Base-by-base conservation (phyloP, 1,140 invertebrate genomes). In the Trachymyrmex cornetzi region DNA sequence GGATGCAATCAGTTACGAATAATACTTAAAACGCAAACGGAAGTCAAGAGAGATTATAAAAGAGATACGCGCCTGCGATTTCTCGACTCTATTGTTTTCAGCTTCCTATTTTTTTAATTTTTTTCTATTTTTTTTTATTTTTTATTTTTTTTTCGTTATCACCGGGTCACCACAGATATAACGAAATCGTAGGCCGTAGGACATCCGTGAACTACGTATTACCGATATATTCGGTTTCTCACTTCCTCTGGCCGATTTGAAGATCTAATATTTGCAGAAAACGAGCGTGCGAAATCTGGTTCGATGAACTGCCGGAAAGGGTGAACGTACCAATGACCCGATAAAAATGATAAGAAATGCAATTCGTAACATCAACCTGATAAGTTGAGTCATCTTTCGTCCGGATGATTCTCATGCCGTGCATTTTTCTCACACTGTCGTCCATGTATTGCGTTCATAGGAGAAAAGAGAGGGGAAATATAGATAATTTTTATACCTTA, bases 271-370 rank as follows among this genome's bases (percentile, higher is more conserved):
- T 90, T 90, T 81, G 69, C 80, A 53, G 88, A 64, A 77, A 75
- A 61, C 30, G 11, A 55, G 38, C 53, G 57, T 55, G 84, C 63
- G 66, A 90, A 91, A 90, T 85, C 79, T 87, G 79, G 89, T 89
- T 89, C 90, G 89, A 91, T 77, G 88, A 91, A 91, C 87, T 34
- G 74, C n/a, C 19, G n/a, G 64, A 44, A 38, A 57, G 90, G 85
- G 88, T 89, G 75, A 91, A 91, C 11, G 87, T 22, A 87, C 90
- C 77, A 61, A 63, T 88, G 50, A 67, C 38, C 77, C 85, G 90
- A 91, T 91, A 89, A 91, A 89, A 89, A 63, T 86, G 90, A 91
- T 91, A 91, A 89, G 85, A 86, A 82, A 86, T 38, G 85, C 87
- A 87, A 91, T 89, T 91, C 87, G 85, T 91, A 91, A 87, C 85